Base-by-base conservation (phyloP, 2,113 vertebrate genomes). In the Regulus satrapa region DNA sequence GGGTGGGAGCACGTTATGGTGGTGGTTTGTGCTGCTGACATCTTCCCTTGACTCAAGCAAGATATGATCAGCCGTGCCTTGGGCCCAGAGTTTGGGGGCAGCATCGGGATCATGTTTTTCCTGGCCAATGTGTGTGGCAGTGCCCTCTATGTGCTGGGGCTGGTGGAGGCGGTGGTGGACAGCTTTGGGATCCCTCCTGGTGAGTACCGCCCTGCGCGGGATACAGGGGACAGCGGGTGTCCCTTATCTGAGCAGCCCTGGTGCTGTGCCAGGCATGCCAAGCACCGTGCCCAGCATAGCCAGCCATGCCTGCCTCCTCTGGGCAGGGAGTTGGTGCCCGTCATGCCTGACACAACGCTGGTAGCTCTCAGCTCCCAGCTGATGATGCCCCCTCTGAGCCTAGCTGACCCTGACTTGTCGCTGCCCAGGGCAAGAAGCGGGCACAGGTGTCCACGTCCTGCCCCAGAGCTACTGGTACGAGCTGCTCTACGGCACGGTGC, bases 51-150 rank as follows among this genome's bases (percentile, higher is more conserved):
- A 98, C 96, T 51, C 0, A 0, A 34, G 32, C 36, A 74, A 99
- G 99, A 99, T 91, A 99, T 99, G 99, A 99, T 99, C 96, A 99
- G 99, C 94, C 97, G 99, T 79, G 99, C 99, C 4, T 62, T 99
- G 87, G 99, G 99, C 9, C 99, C 99, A 0, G 99, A 99, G 96
- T 99, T 99, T 1, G 99, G 99, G 1, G 99, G 99, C 82, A 99
- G 99, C 72, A 99, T 99, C 0, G 99, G 99, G 12, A 98, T 99
- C 95, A 99, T 99, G 99, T 99, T 99, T 97, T 99, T 99, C 94
- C 94, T 99, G 68, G 99, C 99, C 71, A 99, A 99, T 0, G 98
- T 99, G 74, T 99, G 98, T 6, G 98, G 98, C 92, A 98, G 99
- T 41, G 99, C 99, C 64, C 98, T 99, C 29, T 99, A 94, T 1